A percentile compares a stretch with the other conserved stretches of the same genome.
Conservation (phyloP, 2,888 invertebrate species). For the Spilarctia lutea region DNA sequence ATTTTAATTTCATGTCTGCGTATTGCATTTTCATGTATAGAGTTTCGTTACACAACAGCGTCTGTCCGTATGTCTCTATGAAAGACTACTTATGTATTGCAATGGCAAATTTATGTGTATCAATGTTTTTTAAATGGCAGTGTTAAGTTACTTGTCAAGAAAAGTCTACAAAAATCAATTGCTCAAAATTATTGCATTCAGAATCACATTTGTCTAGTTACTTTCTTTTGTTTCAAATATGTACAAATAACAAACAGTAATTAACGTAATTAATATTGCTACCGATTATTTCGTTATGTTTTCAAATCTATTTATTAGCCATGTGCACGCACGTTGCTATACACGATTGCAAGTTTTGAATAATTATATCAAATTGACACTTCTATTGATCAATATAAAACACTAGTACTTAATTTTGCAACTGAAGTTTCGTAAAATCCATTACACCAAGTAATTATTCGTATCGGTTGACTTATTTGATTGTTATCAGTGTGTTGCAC, state of each 20-base stretch:
- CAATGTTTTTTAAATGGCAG: too few relatives aligned
- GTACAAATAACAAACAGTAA: slow-evolving; percentile 10
- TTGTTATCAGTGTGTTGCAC: slow-evolving; percentile 58
- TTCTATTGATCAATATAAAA: slow-evolving; percentile 45
- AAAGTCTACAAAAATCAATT: too few relatives aligned
- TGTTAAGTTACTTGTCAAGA: not conserved
- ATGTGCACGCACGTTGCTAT: slow-evolving; percentile 20
- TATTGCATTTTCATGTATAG: not conserved
- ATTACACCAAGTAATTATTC: slow-evolving; percentile 66
- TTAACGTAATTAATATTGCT: slow-evolving; percentile 5
- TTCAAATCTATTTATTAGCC: slow-evolving; percentile 12
- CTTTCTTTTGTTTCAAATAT: not conserved
- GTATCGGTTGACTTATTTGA: slow-evolving; percentile 64
- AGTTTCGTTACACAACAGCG: not conserved
- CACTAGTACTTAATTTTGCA: slow-evolving; percentile 42
- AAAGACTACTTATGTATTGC: not conserved
- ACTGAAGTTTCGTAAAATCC: slow-evolving; percentile 60
- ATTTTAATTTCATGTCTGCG: not conserved
- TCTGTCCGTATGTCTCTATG: not conserved
- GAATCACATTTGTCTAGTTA: not conserved
- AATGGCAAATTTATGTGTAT: not conserved
- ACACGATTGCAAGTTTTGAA: slow-evolving; percentile 21
- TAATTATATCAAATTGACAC: slow-evolving; percentile 33
- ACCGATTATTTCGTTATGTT: slow-evolving; percentile 12
- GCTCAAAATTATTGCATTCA: not conserved